A percentile compares a stretch with the other conserved stretches of the same genome.
phyloP scores from a whole-genome alignment of 2,113 vertebrate species.

The Prochilodus magdalenae region DNA sequence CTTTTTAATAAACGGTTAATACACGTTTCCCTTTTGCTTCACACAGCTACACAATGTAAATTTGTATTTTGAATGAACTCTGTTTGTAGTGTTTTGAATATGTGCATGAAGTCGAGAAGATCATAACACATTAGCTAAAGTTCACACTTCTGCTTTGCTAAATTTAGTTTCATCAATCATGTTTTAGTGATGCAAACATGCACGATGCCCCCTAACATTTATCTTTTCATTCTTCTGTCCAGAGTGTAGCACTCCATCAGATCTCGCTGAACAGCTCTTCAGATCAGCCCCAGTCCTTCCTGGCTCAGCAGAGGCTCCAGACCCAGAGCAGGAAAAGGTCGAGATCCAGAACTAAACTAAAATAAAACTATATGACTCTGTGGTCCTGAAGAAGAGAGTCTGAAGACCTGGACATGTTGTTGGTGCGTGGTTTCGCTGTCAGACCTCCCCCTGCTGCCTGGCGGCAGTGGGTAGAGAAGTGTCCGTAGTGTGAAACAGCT shows the following conservation, averaged over 20 bases:
- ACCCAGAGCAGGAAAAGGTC: slow-evolving; percentile 69
- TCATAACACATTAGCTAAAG: too few species aligned
- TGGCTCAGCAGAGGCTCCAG: slow-evolving; percentile 81
- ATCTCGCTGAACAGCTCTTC: slow-evolving; percentile 61
- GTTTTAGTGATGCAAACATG: not conserved
- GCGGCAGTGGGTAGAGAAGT: too few species aligned
- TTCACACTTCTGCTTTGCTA: too few species aligned
- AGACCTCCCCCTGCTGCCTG: slow-evolving; percentile 29
- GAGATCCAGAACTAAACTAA: slow-evolving; percentile 53
- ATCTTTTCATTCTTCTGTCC: slow-evolving; percentile 15
- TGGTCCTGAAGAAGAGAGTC: too few species aligned
- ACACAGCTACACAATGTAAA: too few species aligned
- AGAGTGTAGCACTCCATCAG: slow-evolving; percentile 80
- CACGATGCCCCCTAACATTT: not conserved
- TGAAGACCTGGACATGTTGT: not conserved
- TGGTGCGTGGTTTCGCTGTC: not conserved
- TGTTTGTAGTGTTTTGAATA: too few species aligned
- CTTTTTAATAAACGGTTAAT: too few species aligned
- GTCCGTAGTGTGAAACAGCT: too few species aligned
- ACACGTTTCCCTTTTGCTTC: too few species aligned
- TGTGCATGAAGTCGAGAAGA: too few species aligned
- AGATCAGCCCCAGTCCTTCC: slow-evolving; percentile 80
- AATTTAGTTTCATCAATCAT: too few species aligned
- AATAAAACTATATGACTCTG: slow-evolving; percentile 8
- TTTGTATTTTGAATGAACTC: too few species aligned